Evolutionary conservation across 2,113 vertebrate genomes (phyloP), one percentile per base, ranked within the genome.

Genomic region (Nesogale talazaci): DNA sequence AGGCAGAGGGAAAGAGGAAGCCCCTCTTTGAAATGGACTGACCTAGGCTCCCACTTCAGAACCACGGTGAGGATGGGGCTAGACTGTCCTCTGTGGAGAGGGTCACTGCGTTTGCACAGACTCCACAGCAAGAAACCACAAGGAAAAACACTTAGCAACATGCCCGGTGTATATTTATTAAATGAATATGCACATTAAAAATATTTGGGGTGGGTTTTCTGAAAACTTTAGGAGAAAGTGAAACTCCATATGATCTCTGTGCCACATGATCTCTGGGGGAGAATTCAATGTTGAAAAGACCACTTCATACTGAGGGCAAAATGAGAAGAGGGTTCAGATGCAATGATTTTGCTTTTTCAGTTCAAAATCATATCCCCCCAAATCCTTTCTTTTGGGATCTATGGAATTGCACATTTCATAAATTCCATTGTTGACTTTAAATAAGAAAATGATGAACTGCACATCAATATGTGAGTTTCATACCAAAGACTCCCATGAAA

Each of bases 401-500:
- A 69, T n/a, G 90, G 79, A 95, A 52, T 15, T 52, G 74, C 23
- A 69, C 87, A 56, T 31, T 76, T 91, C 85, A 91, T 6, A 90
- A 95, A 92, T 84, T 61, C 1, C 34, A 69, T 42, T 88, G 17
- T 14, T 90, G 74, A 80, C 52, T 94, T 95, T 52, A 9, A 52
- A 10, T 11, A 52, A 52, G 46, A 11, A 12, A 52, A 52, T 12
- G 15, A 87, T 25, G 36, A 25, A 83, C 14, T 78, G 91, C 82
- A 74, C 46, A 67, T 17, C 91, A 96, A 90, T 63, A 83, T 2
- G 36, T 22, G 63, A 63, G 65, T 0, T 3, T 12, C 89, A 56
- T 23, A 93, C 72, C 4, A 77, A 94, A 96, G 90, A 16, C 1
- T 94, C 92, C 7, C 22, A 0, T 82, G 90, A 92, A 92, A 95